These are phyloP conservation scores for Chymomyza procnemis DNA, from an alignment of 2,888 invertebrate species.

Conservation along the genomic window DNA sequence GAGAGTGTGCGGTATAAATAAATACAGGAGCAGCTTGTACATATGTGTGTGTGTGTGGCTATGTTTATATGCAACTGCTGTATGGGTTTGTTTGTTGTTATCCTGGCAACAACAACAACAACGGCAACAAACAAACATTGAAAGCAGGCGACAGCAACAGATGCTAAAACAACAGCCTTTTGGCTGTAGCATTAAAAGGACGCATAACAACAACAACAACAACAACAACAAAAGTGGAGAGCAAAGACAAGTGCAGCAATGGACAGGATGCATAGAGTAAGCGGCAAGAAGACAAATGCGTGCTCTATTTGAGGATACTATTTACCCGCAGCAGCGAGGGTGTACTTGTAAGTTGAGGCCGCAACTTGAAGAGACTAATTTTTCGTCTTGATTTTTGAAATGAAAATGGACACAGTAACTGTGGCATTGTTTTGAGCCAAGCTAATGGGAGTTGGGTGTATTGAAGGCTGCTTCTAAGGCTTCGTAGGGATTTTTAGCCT, in stretches of 20 bases:
- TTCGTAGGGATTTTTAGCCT: too few relatives aligned
- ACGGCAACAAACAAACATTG: slow-evolving; percentile 33
- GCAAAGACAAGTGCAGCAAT: slow-evolving; percentile 33
- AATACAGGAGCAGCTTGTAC: neutral
- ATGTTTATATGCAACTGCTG: slow-evolving; percentile 2
- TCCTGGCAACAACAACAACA: too few relatives aligned
- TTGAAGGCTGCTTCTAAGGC: too few relatives aligned
- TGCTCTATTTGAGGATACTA: too few relatives aligned
- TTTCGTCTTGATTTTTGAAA: too few relatives aligned
- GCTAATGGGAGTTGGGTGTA: too few relatives aligned
- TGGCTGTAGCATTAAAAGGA: slow-evolving; percentile 1
- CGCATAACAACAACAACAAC: slow-evolving; percentile 38
- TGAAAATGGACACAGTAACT: too few relatives aligned
- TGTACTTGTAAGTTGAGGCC: neutral
- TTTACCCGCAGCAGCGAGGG: neutral
- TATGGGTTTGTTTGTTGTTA: slow-evolving; percentile 39
- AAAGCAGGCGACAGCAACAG: slow-evolving; percentile 52
- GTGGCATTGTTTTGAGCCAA: too few relatives aligned
- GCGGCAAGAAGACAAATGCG: too few relatives aligned
- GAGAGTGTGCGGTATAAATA: slow-evolving; percentile 46
- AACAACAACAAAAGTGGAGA: too few relatives aligned
- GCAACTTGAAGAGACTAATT: too few relatives aligned
- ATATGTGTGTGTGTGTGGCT: neutral
- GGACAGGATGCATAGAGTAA: slow-evolving; percentile 13
- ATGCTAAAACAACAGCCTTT: slow-evolving; percentile 62